Evolutionary conservation across 2,113 vertebrate species (phyloP), one percentile per base, ranked within the genome.

Genomic region (Dendrocopos noguchii): DNA sequence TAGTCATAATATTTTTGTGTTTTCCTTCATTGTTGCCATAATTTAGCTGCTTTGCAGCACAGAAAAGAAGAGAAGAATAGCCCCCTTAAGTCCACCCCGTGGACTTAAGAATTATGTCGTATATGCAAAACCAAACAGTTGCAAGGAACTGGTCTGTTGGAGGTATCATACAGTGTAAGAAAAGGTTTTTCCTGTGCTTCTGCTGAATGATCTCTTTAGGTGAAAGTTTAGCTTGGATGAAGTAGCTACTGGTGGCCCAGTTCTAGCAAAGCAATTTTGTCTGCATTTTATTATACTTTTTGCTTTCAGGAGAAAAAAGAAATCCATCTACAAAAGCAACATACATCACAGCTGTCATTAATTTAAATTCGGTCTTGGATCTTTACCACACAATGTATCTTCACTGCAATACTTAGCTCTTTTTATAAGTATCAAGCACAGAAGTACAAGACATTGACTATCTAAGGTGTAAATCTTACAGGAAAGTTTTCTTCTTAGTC

Each of bases 301-400:
- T 53, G 0, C 9, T 81, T 90, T 67, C 73, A 67, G 47, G 21
- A 93, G 66, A 71, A 91, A 89, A 89, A 88, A 87, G 20, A 39
- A 87, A 79, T 55, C 20, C 63, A 72, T 18, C 39, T 76, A 84
- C 66, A 76, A 84, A 91, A 88, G 39, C 16, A 82, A 92, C 94
- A 82, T 74, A 33, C 12, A 25, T 88, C 72, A 79, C 71, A 90
- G 64, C 59, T 92, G 52, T 80, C 75, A 82, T 60, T 63, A 91
- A 82, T 93, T 88, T 82, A 89, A 93, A 92, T 87, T 91, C 64
- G 34, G 20, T 60, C 34, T 82, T 84, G 84, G 42, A 87, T 87
- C 31, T 36, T 87, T 76, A 92, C 24, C 27, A 77, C 33, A 63
- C 25, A 56, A 12, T 24, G 16, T 77, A 42, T 80, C 80, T 95